A percentile compares a stretch with the other conserved stretches of the same genome.
Evolutionary conservation across 2,113 vertebrate genomes (phyloP).

Genomic region (Odontesthes bonariensis): DNA sequence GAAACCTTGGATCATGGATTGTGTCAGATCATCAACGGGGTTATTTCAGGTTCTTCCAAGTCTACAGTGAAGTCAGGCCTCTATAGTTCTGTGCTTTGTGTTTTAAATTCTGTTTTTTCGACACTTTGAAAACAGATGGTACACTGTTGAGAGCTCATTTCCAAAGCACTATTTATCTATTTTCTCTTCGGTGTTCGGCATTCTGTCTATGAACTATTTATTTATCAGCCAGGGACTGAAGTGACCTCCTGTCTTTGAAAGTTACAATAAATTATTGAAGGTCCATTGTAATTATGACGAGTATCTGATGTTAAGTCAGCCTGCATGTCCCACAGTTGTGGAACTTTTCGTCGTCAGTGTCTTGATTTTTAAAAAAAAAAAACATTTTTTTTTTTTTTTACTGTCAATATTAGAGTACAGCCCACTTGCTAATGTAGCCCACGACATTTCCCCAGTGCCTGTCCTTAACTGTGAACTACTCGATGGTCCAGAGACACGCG

Average conservation of each 20-base stretch:
- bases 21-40: constrained; percentile 27
- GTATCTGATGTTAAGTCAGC: constrained; percentile 20
- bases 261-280: constrained; percentile 59
- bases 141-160: constrained; percentile 48
- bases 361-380: constrained; percentile 40
- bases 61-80: constrained; percentile 33
- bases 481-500: constrained; percentile 41
- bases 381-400: constrained; percentile 15
- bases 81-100: not conserved
- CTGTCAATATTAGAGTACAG: constrained; percentile 32
- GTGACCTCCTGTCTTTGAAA: constrained; percentile 48
- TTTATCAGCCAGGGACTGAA: constrained; percentile 60
- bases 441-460: constrained; percentile 98
- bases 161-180: constrained; percentile 64
- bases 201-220: constrained; percentile 49
- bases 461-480: constrained; percentile 94
- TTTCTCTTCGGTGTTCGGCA: constrained; percentile 42
- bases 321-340: constrained; percentile 29
- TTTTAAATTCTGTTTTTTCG: not conserved
- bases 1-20: constrained; percentile 1
- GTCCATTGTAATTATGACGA: constrained; percentile 29
- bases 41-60: constrained; percentile 60
- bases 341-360: constrained; percentile 39
- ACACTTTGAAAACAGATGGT: constrained; percentile 45
- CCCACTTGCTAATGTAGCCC: constrained; percentile 89